Conservation (phyloP, 2,113 vertebrate species). For the Periophthalmus modestus region DNA sequence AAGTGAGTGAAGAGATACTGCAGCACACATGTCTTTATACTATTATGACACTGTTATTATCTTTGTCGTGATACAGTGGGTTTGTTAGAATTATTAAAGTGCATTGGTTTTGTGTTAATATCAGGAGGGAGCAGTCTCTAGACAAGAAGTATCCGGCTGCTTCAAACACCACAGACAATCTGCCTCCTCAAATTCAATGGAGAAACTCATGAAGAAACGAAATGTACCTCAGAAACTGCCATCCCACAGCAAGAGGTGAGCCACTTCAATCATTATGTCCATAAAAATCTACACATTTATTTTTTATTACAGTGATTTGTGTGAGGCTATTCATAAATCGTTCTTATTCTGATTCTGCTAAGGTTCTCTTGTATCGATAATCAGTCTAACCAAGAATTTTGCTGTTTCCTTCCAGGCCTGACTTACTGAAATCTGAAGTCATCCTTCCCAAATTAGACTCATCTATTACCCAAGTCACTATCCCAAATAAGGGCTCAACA, state of each 20-base stretch:
- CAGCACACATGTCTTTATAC: neutral
- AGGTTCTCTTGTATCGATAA: neutral
- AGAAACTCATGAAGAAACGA: conserved; percentile 95
- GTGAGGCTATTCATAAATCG: too few species aligned
- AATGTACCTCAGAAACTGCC: conserved; percentile 94
- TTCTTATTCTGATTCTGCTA: too few species aligned
- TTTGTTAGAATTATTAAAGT: conserved; percentile 1
- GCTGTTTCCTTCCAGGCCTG: conserved; percentile 78
- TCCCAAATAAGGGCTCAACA: conserved; percentile 87
- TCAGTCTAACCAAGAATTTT: neutral
- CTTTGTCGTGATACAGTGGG: neutral
- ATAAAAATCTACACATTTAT: neutral
- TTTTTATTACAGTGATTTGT: neutral
- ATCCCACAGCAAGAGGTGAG: conserved; percentile 88
- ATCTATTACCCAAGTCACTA: conserved; percentile 88
- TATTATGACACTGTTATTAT: neutral
- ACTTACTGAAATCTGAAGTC: conserved; percentile 91
- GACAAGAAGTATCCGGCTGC: conserved; percentile 92
- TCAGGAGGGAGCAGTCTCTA: conserved; percentile 91
- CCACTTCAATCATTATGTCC: neutral
- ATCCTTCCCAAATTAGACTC: conserved; percentile 92
- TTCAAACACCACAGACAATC: conserved; percentile 87
- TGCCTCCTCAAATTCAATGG: conserved; percentile 89
- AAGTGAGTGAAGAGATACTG: conserved; percentile 72
- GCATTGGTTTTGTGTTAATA: conserved; percentile 38